Conservation (phyloP, 2,888 invertebrate species). For the Stratiomys singularior region DNA sequence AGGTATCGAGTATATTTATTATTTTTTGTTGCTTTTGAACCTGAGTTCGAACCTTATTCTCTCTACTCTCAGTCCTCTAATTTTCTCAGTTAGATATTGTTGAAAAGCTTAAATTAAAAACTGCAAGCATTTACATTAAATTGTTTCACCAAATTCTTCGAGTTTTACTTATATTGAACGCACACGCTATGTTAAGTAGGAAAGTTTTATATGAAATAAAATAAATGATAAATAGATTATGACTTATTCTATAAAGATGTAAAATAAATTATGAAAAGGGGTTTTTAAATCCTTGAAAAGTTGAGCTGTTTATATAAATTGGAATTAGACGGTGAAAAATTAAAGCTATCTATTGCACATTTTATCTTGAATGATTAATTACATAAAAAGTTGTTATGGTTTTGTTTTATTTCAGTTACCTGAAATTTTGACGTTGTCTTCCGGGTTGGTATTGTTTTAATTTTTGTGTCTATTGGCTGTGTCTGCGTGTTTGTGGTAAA, state of each 20-base stretch:
- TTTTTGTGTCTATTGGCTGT: background rate
- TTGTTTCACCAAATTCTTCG: too few relatives aligned
- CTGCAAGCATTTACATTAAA: too few relatives aligned
- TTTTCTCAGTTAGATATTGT: too few relatives aligned
- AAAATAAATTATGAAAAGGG: conserved; percentile 17
- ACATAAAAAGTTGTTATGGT: background rate
- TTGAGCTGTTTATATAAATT: conserved; percentile 18
- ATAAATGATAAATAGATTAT: background rate
- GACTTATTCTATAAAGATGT: conserved; percentile 7
- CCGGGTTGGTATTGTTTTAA: conserved; percentile 12
- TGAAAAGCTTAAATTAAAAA: too few relatives aligned
- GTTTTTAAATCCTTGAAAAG: background rate
- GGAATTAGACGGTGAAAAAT: conserved; percentile 16
- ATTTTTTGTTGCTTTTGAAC: background rate
- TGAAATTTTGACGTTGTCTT: background rate
- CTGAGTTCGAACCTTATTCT: too few relatives aligned
- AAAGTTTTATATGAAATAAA: background rate
- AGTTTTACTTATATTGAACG: background rate
- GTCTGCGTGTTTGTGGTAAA: background rate
- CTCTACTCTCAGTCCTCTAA: too few relatives aligned
- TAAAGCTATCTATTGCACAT: conserved; percentile 46
- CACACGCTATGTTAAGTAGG: background rate
- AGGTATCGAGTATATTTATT: conserved; percentile 1
- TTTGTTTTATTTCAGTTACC: background rate
- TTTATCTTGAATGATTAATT: conserved; percentile 6